These are phyloP conservation scores for Netelia virgata DNA, from an alignment of 2,888 invertebrate species.

Conservation along the genomic window DNA sequence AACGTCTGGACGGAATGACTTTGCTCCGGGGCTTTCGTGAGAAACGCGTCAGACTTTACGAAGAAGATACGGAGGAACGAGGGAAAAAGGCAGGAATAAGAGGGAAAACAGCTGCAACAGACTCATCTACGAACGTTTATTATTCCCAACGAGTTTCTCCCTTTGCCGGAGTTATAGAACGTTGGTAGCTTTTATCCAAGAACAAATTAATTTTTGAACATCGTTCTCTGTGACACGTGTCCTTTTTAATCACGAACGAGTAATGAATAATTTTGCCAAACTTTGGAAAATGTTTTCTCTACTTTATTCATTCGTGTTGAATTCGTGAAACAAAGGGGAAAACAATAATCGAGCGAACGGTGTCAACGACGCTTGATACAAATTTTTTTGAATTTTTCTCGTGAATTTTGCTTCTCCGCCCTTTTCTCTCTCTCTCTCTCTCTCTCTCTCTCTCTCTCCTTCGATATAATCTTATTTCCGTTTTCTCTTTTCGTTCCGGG, in stretches of 20 bases:
- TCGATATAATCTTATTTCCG: constrained; percentile 58
- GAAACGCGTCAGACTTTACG: constrained; percentile 9
- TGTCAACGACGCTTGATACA: constrained; percentile 2
- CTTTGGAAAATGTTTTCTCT: background rate
- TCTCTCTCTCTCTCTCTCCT: background rate
- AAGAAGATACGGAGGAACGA: background rate
- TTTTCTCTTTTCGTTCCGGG: constrained; percentile 49
- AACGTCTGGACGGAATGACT: constrained; percentile 21
- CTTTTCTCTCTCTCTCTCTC: constrained; percentile 4
- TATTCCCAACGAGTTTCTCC: constrained; percentile 14
- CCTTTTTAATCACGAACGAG: background rate
- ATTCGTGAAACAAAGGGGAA: background rate
- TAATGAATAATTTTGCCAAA: constrained; percentile 16
- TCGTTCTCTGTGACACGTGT: constrained; percentile 12
- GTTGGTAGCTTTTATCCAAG: background rate
- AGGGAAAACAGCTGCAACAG: constrained; percentile 16
- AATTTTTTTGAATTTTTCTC: constrained; percentile 33
- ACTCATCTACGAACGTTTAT: constrained; percentile 10
- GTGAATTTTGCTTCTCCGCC: constrained; percentile 25
- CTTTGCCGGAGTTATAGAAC: background rate
- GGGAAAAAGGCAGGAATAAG: background rate
- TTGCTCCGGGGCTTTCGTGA: constrained; percentile 4
- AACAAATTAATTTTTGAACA: constrained; percentile 15
- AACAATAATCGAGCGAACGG: background rate
- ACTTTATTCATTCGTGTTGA: background rate